Evolutionary conservation across 2,888 invertebrate genomes (phyloP).

Genomic region (Hirtodrosophila confusa): DNA sequence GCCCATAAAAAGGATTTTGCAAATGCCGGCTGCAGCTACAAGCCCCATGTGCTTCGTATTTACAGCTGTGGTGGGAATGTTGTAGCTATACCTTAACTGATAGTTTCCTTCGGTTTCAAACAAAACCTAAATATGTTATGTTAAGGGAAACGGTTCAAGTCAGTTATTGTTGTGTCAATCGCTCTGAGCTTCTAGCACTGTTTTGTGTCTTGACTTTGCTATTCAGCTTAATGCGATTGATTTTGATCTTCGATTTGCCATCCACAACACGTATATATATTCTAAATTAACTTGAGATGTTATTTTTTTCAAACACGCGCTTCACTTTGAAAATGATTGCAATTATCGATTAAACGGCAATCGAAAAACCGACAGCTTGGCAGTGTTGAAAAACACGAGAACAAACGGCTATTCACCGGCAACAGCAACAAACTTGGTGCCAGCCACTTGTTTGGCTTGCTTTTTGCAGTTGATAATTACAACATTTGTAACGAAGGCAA

Average conservation of each 20-base stretch:
- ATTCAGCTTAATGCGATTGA: background rate
- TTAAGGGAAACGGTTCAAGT: conserved; percentile 14
- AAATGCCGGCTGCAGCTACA: conserved; percentile 72
- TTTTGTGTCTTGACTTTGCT: conserved; percentile 2
- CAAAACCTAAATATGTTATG: conserved; percentile 17
- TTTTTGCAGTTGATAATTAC: no score
- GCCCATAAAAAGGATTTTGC: conserved; percentile 80
- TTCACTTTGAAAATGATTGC: background rate
- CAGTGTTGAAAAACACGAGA: conserved; percentile 23
- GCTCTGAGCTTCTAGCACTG: conserved; percentile 2
- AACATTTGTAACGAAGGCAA: no score
- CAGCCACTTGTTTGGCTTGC: fast-evolving
- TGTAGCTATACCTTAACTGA: conserved; percentile 35
- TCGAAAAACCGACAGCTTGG: background rate
- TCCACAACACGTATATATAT: background rate
- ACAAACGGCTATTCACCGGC: no score
- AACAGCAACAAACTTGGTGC: no score
- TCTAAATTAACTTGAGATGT: background rate
- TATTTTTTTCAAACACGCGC: background rate
- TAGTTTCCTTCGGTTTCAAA: conserved; percentile 29
- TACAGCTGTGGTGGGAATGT: conserved; percentile 44
- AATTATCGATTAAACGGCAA: conserved; percentile 11
- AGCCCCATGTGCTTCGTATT: conserved; percentile 53
- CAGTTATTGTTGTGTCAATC: conserved; percentile 8
- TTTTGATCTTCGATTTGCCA: conserved; percentile 4